Conservation (phyloP, 2,113 vertebrate genomes). For the Chionodraco myersi region DNA sequence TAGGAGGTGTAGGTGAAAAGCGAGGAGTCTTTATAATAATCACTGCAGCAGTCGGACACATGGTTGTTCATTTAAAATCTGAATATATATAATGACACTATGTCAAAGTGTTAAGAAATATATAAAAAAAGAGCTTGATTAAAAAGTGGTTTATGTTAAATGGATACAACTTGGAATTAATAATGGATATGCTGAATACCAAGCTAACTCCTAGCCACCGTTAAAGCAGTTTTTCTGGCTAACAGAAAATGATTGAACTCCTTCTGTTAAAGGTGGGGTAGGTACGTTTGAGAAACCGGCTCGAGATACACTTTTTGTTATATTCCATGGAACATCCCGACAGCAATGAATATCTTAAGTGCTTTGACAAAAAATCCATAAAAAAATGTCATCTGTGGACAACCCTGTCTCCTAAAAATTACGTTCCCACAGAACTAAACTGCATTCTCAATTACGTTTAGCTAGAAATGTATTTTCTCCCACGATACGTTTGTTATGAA, state of each 20-base stretch:
- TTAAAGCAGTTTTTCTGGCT: neutral
- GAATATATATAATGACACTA: neutral
- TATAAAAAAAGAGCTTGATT: neutral
- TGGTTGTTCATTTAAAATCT: neutral
- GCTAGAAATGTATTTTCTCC: too few relatives aligned
- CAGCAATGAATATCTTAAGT: too few relatives aligned
- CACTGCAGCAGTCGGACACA: neutral
- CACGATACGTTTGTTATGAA: too few relatives aligned
- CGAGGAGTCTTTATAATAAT: neutral
- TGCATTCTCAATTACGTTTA: too few relatives aligned
- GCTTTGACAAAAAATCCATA: too few relatives aligned
- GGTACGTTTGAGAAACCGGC: too few relatives aligned
- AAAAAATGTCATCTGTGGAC: too few relatives aligned
- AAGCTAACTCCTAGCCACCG: neutral
- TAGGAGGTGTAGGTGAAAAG: neutral
- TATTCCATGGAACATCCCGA: too few relatives aligned
- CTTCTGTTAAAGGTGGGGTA: neutral
- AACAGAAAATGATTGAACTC: neutral
- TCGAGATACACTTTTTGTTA: too few relatives aligned
- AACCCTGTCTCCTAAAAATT: too few relatives aligned
- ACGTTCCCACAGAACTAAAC: too few relatives aligned
- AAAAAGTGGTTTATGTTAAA: neutral
- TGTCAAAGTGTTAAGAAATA: neutral
- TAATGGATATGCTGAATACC: neutral
- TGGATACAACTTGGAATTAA: neutral